Evolutionary conservation across 2,113 vertebrate species (phyloP).

Genomic region (Malurus elegans): DNA sequence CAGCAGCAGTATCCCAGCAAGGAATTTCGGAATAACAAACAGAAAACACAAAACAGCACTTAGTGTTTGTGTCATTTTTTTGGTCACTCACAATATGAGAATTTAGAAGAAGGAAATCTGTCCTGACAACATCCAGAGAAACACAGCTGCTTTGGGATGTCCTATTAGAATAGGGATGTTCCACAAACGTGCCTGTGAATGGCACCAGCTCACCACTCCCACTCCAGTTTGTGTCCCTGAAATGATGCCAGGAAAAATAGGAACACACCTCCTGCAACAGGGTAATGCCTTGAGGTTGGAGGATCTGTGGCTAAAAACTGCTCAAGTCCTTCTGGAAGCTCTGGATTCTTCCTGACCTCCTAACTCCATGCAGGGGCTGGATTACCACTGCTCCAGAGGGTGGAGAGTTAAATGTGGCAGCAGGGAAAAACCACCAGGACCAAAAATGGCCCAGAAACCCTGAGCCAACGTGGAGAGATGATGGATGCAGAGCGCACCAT

Average conservation of each 20-base stretch:
- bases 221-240: not conserved
- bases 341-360: not conserved
- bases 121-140: not conserved
- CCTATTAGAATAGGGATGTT: not conserved
- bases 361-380: accelerated
- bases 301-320: not conserved
- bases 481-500: not conserved
- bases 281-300: accelerated
- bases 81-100: not conserved
- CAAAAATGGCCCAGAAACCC: not conserved
- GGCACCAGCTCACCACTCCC: not conserved
- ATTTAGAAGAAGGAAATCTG: not conserved
- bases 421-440: not conserved
- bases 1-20: not conserved
- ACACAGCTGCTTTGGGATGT: not conserved
- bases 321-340: accelerated
- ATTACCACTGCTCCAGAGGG: not conserved
- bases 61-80: accelerated
- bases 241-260: not conserved
- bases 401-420: not conserved
- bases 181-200: not conserved
- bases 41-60: not conserved
- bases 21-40: not conserved
- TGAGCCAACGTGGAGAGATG: accelerated
- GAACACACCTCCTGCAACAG: not conserved